These are phyloP conservation scores for Porites evermanni DNA, from an alignment of 92 coral and sea anemone genomes.

Conservation along the genomic window DNA sequence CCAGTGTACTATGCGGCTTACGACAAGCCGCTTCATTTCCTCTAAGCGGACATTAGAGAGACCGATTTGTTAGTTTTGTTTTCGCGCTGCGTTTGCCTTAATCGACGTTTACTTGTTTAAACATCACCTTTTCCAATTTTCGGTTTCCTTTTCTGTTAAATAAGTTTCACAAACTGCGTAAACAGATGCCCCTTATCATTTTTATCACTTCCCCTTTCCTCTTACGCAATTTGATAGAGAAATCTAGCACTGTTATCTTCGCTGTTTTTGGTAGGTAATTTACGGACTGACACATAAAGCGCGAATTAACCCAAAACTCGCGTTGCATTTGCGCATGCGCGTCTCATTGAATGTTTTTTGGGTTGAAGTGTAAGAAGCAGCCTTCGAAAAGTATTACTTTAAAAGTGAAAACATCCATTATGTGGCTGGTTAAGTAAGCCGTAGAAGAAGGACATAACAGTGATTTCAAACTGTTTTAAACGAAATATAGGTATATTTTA, in stretches of 20 bases:
- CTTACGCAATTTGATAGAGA: slow-evolving; percentile 3
- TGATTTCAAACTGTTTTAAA: background rate
- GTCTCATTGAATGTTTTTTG: background rate
- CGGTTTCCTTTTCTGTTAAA: background rate
- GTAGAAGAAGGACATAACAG: background rate
- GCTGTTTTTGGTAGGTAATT: slow-evolving; percentile 10
- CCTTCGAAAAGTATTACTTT: background rate
- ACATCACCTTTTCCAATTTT: background rate
- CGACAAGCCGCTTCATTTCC: slow-evolving; percentile 19
- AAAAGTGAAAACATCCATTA: background rate
- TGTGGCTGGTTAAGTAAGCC: background rate
- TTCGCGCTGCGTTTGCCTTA: background rate
- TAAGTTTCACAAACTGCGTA: background rate
- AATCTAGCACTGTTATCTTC: slow-evolving; percentile 8
- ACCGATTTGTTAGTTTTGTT: slow-evolving; percentile 23
- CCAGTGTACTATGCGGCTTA: slow-evolving; percentile 7
- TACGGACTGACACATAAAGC: slow-evolving; percentile 32
- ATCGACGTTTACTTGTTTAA: background rate
- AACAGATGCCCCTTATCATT: background rate
- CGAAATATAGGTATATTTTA: background rate
- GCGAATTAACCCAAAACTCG: slow-evolving; percentile 35
- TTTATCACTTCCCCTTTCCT: slow-evolving; percentile 8
- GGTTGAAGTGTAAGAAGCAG: background rate
- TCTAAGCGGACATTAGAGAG: slow-evolving; percentile 19
- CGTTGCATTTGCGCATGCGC: slow-evolving; percentile 56